Evolutionary conservation across 2,888 invertebrate genomes (phyloP), one percentile per base, ranked within the genome.

Genomic region (Brenthis daphne): DNA sequence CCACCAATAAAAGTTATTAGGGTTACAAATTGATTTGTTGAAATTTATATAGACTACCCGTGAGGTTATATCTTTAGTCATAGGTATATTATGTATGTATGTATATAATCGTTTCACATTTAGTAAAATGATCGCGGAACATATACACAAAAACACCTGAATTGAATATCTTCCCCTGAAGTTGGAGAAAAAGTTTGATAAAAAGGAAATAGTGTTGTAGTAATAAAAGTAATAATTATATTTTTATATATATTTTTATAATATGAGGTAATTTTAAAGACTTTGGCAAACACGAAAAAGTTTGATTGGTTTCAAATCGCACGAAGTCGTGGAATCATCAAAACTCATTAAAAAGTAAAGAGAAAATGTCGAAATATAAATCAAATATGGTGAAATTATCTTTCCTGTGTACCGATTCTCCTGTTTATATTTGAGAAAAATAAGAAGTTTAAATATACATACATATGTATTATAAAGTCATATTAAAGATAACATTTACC

Each of bases 281-380:
- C 74, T 73, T 76, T 73, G 77, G 76, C 78, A 81, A 82, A 81
- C 79, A 77, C 80, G 85, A 86, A 85, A 82, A 92, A 91, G 88
- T 92, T 92, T 90, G 88, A 92, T 92, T 92, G 90, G 86, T 87
- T 92, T 88, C 83, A 85, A 87, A 90, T 85, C 85, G 85, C 78
- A 85, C 82, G 79, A 82, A 85, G 83, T 82, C 78, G 80, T 73
- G 79, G 76, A 85, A 82, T 82, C 85, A 82, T 82, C 83, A 82
- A 85, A 92, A 90, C 89, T 90, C 89, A 89, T 90, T 91, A 89
- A 89, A 87, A 91, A 91, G 91, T 89, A 88, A 90, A 90, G 82
- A 89, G 80, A 85, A 85, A 88, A 87, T 86, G 82, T 86, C 82
- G 84, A 83, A 80, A 86, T 82, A 83, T 82, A 84, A 87, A 89